Percentiles rank a stretch among this genome's conserved stretches.
phyloP scores from a whole-genome alignment of 2,888 invertebrate genomes.

The Maniola hyperantus region DNA sequence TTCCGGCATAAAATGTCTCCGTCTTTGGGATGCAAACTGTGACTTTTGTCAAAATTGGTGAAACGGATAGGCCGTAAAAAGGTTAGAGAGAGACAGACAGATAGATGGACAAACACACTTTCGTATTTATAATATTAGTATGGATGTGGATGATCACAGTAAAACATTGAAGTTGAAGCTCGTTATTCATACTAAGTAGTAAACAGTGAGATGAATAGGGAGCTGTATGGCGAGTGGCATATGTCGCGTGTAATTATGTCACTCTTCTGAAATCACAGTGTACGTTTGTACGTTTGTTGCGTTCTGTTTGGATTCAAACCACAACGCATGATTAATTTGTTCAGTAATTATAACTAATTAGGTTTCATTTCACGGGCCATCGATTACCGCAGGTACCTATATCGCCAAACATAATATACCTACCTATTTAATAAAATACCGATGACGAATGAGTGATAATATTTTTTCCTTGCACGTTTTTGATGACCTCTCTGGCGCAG shows the following conservation, averaged over 20 bases:
- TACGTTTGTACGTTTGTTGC: conserved; percentile 42
- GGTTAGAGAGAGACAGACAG: too few species aligned
- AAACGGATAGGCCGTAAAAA: too few species aligned
- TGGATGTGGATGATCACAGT: neutral
- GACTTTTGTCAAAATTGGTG: too few species aligned
- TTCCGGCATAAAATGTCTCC: too few species aligned
- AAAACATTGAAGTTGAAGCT: neutral
- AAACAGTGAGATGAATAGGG: conserved; percentile 31
- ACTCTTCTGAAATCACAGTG: conserved; percentile 33
- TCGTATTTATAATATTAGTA: too few species aligned
- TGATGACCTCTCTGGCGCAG: too few species aligned
- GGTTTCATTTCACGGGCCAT: conserved; percentile 41
- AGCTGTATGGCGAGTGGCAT: conserved; percentile 29
- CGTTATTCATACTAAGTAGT: conserved; percentile 20
- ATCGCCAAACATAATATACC: neutral
- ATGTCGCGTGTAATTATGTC: conserved; percentile 38
- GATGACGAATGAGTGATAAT: conserved; percentile 13
- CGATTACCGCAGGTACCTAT: conserved; percentile 36
- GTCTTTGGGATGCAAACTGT: too few species aligned
- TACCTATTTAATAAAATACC: conserved; percentile 1
- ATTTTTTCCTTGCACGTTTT: conserved; percentile 21
- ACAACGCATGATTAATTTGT: conserved; percentile 44
- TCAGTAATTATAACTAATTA: conserved; percentile 43
- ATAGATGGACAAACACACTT: too few species aligned
- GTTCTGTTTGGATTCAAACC: conserved; percentile 41